Percentiles rank a stretch among this genome's conserved stretches.
Conservation (phyloP, 2,888 invertebrate genomes). For the Pachymerium ferrugineum region DNA sequence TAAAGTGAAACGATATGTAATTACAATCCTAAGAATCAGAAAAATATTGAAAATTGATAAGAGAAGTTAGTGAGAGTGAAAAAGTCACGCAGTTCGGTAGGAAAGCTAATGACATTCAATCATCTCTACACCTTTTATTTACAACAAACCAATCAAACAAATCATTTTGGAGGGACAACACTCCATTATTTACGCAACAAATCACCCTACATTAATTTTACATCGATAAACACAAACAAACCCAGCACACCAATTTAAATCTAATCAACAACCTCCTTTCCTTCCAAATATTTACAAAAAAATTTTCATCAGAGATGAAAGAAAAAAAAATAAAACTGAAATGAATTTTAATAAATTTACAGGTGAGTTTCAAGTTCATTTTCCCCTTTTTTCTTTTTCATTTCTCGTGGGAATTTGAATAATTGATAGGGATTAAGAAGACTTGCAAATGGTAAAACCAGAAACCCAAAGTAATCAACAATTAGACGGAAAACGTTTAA, state of each 20-base stretch:
- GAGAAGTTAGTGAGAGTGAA: too few relatives aligned
- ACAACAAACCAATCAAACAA: background rate
- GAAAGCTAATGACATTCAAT: too few relatives aligned
- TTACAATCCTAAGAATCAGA: too few relatives aligned
- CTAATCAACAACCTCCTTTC: too few relatives aligned
- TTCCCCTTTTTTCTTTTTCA: background rate
- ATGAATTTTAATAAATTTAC: slow-evolving; percentile 22
- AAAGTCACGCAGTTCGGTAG: background rate
- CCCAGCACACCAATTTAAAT: background rate
- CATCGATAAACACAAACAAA: slow-evolving; percentile 11
- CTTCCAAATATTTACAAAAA: too few relatives aligned
- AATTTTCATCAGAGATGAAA: background rate
- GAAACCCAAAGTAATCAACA: slow-evolving; percentile 27
- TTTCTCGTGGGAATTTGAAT: slow-evolving; percentile 21
- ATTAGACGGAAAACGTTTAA: slow-evolving; percentile 24
- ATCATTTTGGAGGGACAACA: slow-evolving; percentile 7
- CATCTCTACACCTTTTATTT: too few relatives aligned
- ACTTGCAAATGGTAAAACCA: slow-evolving; percentile 22
- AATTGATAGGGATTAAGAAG: slow-evolving; percentile 27
- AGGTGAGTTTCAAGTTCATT: slow-evolving; percentile 21
- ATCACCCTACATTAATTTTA: slow-evolving; percentile 2
- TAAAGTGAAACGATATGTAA: too few relatives aligned
- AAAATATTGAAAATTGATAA: too few relatives aligned
- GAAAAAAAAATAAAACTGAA: background rate
- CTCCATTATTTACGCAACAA: background rate